Evolutionary conservation across 2,113 vertebrate species (phyloP).

Genomic region (Hipposideros armiger): DNA sequence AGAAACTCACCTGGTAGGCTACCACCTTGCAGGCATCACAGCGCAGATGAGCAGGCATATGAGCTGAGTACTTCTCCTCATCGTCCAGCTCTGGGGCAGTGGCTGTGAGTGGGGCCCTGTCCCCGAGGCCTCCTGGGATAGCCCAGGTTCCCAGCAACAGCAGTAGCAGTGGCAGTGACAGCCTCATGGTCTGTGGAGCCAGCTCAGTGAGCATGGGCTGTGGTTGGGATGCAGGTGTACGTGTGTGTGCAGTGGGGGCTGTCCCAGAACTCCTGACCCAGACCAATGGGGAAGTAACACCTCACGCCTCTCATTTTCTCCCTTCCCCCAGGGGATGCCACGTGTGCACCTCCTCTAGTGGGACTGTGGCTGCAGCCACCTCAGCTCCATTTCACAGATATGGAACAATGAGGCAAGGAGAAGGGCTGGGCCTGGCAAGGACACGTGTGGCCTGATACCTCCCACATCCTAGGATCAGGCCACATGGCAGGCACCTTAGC

Average conservation of each 20-base stretch:
- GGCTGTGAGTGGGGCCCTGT: background rate
- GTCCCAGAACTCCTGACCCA: background rate
- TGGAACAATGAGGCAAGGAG: background rate
- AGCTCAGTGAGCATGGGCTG: constrained; percentile 18
- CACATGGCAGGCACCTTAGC: background rate
- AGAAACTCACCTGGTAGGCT: constrained; percentile 85
- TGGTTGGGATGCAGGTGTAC: constrained; percentile 24
- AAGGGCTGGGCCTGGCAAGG: background rate
- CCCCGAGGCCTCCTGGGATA: background rate
- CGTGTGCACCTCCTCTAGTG: background rate
- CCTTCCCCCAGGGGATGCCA: constrained; percentile 27
- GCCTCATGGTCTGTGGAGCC: constrained; percentile 57
- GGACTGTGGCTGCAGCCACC: background rate
- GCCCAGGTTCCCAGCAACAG: constrained; percentile 41
- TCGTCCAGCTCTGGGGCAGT: constrained; percentile 77
- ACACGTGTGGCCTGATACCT: background rate
- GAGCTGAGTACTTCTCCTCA: constrained; percentile 85
- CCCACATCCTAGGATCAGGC: background rate
- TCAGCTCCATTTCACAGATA: background rate
- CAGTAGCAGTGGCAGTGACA: constrained; percentile 19
- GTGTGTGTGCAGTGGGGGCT: background rate
- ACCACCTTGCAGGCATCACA: constrained; percentile 86
- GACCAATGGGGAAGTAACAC: constrained; percentile 80
- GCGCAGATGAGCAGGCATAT: constrained; percentile 85
- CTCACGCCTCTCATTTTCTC: constrained; percentile 5